Evolutionary conservation across 2,113 vertebrate species (phyloP).

Genomic region (Syngnathus typhle): DNA sequence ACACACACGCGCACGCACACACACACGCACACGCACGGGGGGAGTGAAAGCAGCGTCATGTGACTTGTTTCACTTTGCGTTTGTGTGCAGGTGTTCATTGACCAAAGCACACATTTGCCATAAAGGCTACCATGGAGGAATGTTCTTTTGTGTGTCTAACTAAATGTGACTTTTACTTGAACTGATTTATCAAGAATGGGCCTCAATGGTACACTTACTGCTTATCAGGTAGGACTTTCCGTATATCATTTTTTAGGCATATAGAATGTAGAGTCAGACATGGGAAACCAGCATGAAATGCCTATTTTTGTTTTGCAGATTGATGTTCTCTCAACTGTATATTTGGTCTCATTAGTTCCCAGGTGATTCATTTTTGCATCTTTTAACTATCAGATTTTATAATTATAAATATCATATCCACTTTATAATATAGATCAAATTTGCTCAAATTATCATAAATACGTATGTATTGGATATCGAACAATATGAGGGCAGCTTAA

Average conservation of each 20-base stretch:
- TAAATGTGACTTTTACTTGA: background rate
- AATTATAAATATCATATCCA: background rate
- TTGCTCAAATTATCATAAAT: background rate
- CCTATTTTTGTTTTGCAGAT: conserved; percentile 51
- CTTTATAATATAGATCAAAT: background rate
- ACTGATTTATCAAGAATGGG: conserved; percentile 27
- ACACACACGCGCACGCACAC: no score
- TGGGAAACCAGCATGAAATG: background rate
- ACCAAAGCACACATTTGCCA: background rate
- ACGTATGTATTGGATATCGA: no score
- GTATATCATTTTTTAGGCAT: background rate
- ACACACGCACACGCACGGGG: conserved; percentile 9
- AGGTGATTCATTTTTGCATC: conserved; percentile 53
- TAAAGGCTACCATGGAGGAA: conserved; percentile 9
- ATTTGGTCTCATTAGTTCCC: conserved; percentile 50
- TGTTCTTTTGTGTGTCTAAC: background rate
- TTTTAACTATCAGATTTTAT: background rate
- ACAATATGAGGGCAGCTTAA: no score
- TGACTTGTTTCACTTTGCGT: conserved; percentile 27
- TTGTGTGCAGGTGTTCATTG: conserved; percentile 17
- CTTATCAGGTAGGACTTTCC: conserved; percentile 29
- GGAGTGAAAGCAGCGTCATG: conserved; percentile 36
- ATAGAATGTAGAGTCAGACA: background rate
- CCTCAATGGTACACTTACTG: conserved; percentile 9
- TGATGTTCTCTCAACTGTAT: conserved; percentile 42